Conservation (phyloP, 1,140 invertebrate genomes). For the Plutomurus gul region DNA sequence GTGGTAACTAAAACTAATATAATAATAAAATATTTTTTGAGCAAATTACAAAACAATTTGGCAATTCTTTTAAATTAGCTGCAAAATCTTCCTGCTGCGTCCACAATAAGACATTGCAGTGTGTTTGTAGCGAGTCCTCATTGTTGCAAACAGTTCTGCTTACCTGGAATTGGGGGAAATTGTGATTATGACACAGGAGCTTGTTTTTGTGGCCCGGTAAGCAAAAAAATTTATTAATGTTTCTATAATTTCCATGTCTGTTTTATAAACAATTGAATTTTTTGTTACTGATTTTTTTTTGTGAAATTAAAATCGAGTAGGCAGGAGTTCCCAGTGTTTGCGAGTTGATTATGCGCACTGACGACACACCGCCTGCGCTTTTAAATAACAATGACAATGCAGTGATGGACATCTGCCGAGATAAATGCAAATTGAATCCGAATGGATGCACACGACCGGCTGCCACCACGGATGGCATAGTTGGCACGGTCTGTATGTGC, state of each 20-base stretch:
- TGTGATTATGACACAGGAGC: background rate
- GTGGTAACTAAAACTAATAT: background rate
- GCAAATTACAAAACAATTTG: no score
- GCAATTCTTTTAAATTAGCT: no score
- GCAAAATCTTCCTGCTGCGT: background rate
- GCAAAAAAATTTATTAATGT: no score
- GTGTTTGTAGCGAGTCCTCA: background rate
- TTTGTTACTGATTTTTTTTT: background rate
- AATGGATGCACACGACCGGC: constrained; percentile 28
- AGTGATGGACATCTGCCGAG: background rate
- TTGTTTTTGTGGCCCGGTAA: background rate
- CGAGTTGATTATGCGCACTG: background rate
- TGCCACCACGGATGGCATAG: background rate
- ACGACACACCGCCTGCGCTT: background rate
- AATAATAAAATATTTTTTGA: background rate
- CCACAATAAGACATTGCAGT: background rate
- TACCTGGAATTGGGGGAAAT: background rate
- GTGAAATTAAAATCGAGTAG: background rate
- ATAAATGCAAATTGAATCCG: background rate
- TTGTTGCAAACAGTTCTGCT: background rate
- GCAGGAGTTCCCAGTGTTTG: background rate
- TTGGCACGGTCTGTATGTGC: background rate
- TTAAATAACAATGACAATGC: background rate
- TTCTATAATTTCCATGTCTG: no score
- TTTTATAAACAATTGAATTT: background rate